Base-by-base conservation (phyloP, 2,797 vertebrate genomes). In the Mastacembelus armatus region DNA sequence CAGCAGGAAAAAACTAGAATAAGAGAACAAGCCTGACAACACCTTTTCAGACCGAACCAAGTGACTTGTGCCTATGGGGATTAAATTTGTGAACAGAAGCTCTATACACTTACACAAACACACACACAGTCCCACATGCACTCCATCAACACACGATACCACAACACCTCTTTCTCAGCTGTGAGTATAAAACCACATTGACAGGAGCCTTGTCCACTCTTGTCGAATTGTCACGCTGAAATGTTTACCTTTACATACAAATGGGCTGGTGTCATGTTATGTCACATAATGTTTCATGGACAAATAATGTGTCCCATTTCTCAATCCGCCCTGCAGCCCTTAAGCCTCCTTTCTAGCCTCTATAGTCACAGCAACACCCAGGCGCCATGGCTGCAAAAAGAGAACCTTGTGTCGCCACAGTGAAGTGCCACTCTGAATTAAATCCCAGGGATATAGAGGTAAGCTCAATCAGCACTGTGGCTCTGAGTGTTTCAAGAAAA, bases 251-350 rank as follows among this genome's bases (percentile, higher is more conserved):
- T 89, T 88, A 87, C 86, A 89, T 90, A 89, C 86, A 89, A 89
- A 89, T 88, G 70, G 85, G 70, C 78, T 39, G 55, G 81, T 86
- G 89, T 81, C 84, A 77, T 85, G 87, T 87, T 85, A 85, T 89
- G 90, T 91, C 90, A 92, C 87, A 85, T 84, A 89, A 86, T 80
- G 89, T 91, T 91, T 92, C 88, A 90, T 86, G 90, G 88, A 84
- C 80, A 90, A 88, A 89, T 88, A 90, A 84, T 82, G 85, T 84
- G 76, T 77, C 76, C 80, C 69, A 86, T 89, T 90, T 83, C 85
- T 86, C 81, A 88, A 86, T 87, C 86, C 71, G 74, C 80, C 82
- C 73, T 64, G 71, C 54, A 78, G 74, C 66, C 76, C 73, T 78
- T 83, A 86, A 89, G 87, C 84, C 81, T 62, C 67, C 77, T n/a